A percentile compares a stretch with the other conserved stretches of the same genome.
Evolutionary conservation across 1,140 invertebrate species (phyloP).

Genomic region (Linepithema humile): DNA sequence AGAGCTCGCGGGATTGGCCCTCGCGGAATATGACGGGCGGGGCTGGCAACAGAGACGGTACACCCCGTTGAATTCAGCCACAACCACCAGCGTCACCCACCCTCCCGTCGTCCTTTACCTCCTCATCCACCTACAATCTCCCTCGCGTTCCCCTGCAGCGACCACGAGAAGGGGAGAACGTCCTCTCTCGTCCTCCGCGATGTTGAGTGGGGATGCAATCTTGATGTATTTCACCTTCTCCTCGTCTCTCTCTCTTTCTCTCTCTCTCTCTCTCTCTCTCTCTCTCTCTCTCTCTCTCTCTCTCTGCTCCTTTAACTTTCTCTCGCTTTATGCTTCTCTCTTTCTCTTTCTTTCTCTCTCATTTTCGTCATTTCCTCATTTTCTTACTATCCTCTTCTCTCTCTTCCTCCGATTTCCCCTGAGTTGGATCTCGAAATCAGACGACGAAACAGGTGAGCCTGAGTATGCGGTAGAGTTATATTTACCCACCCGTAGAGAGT

Average conservation of each 20-base stretch:
- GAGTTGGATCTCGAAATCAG: slow-evolving; percentile 39
- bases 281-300: slow-evolving; percentile 8
- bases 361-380: slow-evolving; percentile 45
- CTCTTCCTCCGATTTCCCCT: neutral
- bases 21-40: slow-evolving; percentile 84
- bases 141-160: slow-evolving; percentile 64
- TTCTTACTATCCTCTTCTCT: slow-evolving; percentile 32
- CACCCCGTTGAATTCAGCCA: slow-evolving; percentile 80
- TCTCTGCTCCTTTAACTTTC: neutral
- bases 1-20: slow-evolving; percentile 82
- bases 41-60: slow-evolving; percentile 76
- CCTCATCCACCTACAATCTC: slow-evolving; percentile 57
- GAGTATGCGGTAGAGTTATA: slow-evolving; percentile 47
- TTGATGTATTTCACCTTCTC: slow-evolving; percentile 74
- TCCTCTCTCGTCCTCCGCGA: slow-evolving; percentile 39
- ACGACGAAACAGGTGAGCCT: slow-evolving; percentile 61
- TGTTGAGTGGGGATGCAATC: slow-evolving; percentile 74
- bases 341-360: slow-evolving; percentile 25
- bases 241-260: slow-evolving; percentile 51
- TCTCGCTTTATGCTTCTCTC: neutral
- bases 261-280: slow-evolving; percentile 29
- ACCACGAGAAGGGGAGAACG: slow-evolving; percentile 69
- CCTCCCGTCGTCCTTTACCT: slow-evolving; percentile 56
- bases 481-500: slow-evolving; percentile 53
- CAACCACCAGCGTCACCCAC: slow-evolving; percentile 75